A percentile compares a stretch with the other conserved stretches of the same genome.
phyloP scores from a whole-genome alignment of 2,888 invertebrate species.

The Tillus elongatus region DNA sequence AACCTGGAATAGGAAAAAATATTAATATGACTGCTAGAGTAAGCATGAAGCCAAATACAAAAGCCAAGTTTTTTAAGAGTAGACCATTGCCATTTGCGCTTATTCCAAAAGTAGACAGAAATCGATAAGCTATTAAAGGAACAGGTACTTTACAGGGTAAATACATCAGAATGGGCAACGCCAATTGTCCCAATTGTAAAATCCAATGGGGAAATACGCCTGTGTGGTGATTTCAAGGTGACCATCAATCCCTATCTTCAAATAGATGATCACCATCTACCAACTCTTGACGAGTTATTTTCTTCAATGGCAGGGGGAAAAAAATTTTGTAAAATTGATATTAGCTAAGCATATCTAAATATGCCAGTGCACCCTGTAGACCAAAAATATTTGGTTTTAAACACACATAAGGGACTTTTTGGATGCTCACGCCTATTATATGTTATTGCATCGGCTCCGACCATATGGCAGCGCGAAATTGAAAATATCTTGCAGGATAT shows the following conservation, averaged over 20 bases:
- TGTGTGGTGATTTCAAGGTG: slow-evolving; percentile 16
- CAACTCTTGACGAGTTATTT: slow-evolving; percentile 21
- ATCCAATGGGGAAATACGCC: slow-evolving; percentile 12
- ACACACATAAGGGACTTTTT: slow-evolving; percentile 7
- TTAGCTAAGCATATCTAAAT: slow-evolving; percentile 33
- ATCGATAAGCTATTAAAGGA: slow-evolving; percentile 13
- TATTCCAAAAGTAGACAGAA: slow-evolving; percentile 15
- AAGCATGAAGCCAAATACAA: slow-evolving; percentile 5
- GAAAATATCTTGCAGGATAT: not conserved
- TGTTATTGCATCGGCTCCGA: not conserved
- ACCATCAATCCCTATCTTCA: slow-evolving; percentile 13
- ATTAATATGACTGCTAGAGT: slow-evolving; percentile 9
- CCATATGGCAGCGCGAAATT: not conserved
- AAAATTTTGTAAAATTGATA: slow-evolving; percentile 24
- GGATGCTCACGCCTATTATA: not conserved
- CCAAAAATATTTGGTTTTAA: slow-evolving; percentile 29
- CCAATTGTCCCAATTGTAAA: slow-evolving; percentile 18
- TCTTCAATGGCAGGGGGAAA: slow-evolving; percentile 22
- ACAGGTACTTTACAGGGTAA: slow-evolving; percentile 17
- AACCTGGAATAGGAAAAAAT: too few relatives aligned
- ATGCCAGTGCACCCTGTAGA: slow-evolving; percentile 29
- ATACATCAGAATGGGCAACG: slow-evolving; percentile 18
- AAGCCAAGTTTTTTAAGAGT: slow-evolving; percentile 14
- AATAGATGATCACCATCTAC: slow-evolving; percentile 22
- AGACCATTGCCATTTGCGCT: slow-evolving; percentile 13